Evolutionary conservation across 2,113 vertebrate species (phyloP).

Genomic region (Scopus umbretta): DNA sequence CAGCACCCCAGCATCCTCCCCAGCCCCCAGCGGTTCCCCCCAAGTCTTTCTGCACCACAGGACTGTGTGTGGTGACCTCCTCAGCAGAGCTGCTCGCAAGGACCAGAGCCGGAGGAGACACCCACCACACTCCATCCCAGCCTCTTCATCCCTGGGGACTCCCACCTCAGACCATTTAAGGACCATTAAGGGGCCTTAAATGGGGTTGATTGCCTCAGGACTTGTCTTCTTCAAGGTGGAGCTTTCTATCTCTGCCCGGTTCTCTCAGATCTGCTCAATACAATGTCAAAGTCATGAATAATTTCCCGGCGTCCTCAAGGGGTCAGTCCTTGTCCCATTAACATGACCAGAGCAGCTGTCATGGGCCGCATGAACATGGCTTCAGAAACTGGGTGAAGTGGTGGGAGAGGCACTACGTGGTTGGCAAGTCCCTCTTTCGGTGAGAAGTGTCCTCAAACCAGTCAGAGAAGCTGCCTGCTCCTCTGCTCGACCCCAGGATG

Average conservation of each 20-base stretch:
- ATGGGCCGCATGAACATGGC: rapidly evolving
- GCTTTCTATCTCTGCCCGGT: neutral
- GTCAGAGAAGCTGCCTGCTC: rapidly evolving
- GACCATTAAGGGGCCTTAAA: neutral
- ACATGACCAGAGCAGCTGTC: rapidly evolving
- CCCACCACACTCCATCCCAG: no score
- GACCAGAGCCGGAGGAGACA: neutral
- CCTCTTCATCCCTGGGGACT: neutral
- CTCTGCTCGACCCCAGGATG: rapidly evolving
- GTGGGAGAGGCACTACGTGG: neutral
- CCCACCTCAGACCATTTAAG: rapidly evolving
- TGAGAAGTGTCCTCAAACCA: neutral
- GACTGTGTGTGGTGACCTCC: neutral
- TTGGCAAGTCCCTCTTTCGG: neutral
- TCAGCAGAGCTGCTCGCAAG: neutral
- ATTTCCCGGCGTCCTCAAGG: neutral
- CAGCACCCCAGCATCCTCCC: neutral
- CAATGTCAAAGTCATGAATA: neutral
- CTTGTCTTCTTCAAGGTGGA: neutral
- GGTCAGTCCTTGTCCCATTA: rapidly evolving
- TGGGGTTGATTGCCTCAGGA: neutral
- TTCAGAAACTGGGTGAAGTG: neutral
- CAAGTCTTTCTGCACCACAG: neutral
- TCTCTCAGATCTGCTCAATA: neutral
- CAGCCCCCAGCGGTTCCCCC: neutral